A percentile compares a stretch with the other conserved stretches of the same genome.
These are phyloP conservation scores for Riparia riparia DNA, from an alignment of 2,113 vertebrate species.

Conservation along the genomic window DNA sequence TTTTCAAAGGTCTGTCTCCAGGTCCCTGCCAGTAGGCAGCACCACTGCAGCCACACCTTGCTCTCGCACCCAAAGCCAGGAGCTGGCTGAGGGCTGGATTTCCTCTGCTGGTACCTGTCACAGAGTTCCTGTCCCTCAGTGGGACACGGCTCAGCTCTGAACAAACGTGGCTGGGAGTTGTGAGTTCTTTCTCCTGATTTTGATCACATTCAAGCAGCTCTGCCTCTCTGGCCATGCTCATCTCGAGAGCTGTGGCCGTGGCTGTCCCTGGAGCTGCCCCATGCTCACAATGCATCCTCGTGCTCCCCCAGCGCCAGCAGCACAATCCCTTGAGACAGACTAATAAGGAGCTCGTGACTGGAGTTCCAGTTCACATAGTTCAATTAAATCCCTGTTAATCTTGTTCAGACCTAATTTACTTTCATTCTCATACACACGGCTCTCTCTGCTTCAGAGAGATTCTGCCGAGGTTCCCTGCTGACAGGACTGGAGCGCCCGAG, in stretches of 20 bases:
- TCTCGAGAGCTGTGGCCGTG: background rate
- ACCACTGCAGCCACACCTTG: background rate
- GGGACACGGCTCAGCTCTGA: background rate
- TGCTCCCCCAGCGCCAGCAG: slow-evolving; percentile 23
- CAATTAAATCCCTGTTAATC: slow-evolving; percentile 73
- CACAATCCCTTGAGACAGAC: background rate
- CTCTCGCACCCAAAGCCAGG: background rate
- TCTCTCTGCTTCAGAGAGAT: background rate
- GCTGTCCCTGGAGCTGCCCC: background rate
- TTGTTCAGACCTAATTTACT: slow-evolving; percentile 68
- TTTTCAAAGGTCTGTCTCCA: slow-evolving; percentile 36
- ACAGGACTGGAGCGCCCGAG: background rate
- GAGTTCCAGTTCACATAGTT: slow-evolving; percentile 67
- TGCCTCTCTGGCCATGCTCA: background rate
- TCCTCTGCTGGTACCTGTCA: background rate
- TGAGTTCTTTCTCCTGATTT: background rate
- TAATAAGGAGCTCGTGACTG: slow-evolving; percentile 66
- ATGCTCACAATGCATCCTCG: slow-evolving; percentile 13
- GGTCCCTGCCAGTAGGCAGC: background rate
- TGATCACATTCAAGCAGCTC: background rate
- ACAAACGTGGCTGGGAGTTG: background rate
- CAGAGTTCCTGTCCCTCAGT: background rate
- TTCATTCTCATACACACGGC: slow-evolving; percentile 12
- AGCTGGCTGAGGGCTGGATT: background rate
- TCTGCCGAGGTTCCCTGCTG: background rate